Base-by-base conservation (phyloP, 1,140 invertebrate genomes). In the Paracyclopina nana region DNA sequence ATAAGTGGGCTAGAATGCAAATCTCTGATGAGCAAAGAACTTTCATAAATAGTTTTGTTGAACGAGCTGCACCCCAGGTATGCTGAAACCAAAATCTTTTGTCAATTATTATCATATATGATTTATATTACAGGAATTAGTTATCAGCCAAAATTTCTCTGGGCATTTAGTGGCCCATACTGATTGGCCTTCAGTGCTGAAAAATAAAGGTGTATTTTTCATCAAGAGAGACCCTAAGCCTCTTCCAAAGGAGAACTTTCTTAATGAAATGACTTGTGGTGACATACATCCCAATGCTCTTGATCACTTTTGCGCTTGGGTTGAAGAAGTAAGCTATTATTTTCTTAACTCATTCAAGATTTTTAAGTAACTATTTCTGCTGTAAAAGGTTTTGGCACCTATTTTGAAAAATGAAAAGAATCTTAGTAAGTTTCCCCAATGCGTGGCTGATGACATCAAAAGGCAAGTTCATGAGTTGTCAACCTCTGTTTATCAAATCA, bases 301-400 rank as follows among this genome's bases (percentile, higher is more conserved):
- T 16, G 48, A 50, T 50, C 48, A 50, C 14, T 50, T 50, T 20
- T 50, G 48, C 38, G 48, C 48, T 38, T 50, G 48, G 48, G 48
- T 50, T 38, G 48, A 50, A 29, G 48, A 50, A 24, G 48, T 50
- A 3, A n/a, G n/a, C n/a, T n/a, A n/a, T n/a, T n/a, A n/a, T n/a
- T n/a, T n/a, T n/a, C n/a, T n/a, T n/a, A n/a, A n/a, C n/a, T n/a
- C n/a, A n/a, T n/a, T n/a, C n/a, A n/a, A n/a, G n/a, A n/a, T n/a
- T n/a, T n/a, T n/a, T n/a, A n/a, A n/a, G n/a, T n/a, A n/a, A n/a
- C n/a, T n/a, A n/a, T n/a, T n/a, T n/a, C n/a, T n/a, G n/a, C n/a
- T n/a, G n/a, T n/a, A n/a, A n/a, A n/a, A n/a, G n/a, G n/a, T n/a
- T n/a, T 11, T 50, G 9, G 48, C 25, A 24, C 48, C 48, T 18